Percentiles rank a stretch among this genome's conserved stretches.
Conservation (phyloP, 2,888 invertebrate species). For the Caenorhabditis sp. region DNA sequence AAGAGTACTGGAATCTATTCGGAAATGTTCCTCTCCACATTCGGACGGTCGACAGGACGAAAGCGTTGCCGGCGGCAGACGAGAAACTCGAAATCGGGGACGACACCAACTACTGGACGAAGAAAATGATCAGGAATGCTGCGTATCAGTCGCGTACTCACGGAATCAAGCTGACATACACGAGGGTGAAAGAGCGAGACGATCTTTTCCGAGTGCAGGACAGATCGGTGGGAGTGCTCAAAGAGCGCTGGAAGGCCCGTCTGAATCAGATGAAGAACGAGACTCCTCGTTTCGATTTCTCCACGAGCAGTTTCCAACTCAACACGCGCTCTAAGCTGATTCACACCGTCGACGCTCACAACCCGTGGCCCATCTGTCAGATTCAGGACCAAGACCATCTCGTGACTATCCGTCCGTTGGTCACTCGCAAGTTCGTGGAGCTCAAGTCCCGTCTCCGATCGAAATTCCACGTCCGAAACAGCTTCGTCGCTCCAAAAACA, state of each 20-base stretch:
- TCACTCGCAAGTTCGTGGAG: slow-evolving; percentile 10
- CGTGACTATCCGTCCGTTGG: slow-evolving; percentile 41
- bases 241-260: slow-evolving; percentile 20
- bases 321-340: slow-evolving; percentile 1
- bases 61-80: not conserved
- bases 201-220: slow-evolving; percentile 17
- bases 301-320: slow-evolving; percentile 5
- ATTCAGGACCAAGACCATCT: slow-evolving; percentile 16
- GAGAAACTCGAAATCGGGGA: slow-evolving; percentile 15
- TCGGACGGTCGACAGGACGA: not conserved
- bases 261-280: slow-evolving; percentile 33
- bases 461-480: slow-evolving; percentile 9
- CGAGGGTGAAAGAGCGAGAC: not conserved
- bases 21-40: slow-evolving; percentile 41
- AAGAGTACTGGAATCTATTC: slow-evolving; percentile 45
- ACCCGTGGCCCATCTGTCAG: slow-evolving; percentile 34
- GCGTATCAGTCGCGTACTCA: not conserved
- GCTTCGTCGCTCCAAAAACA: not conserved
- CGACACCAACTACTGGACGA: slow-evolving; percentile 20
- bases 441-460: slow-evolving; percentile 32
- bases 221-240: not conserved
- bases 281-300: slow-evolving; percentile 9
- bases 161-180: slow-evolving; percentile 23
- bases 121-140: slow-evolving; percentile 13
- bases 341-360: slow-evolving; percentile 19